Conservation (phyloP, 2,888 invertebrate genomes). For the Amiota minor region DNA sequence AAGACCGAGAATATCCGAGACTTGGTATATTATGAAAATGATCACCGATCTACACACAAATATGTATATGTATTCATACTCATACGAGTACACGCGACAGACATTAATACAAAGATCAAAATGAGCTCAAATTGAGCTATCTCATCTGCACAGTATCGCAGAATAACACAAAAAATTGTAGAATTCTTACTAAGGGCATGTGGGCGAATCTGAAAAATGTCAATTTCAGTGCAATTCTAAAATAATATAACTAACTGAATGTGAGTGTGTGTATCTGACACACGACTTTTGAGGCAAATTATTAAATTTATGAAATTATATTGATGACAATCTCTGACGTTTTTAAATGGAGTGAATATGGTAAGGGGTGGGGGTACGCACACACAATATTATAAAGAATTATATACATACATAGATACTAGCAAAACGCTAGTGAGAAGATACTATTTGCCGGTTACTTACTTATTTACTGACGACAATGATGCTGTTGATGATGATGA, state of each 20-base stretch:
- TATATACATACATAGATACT: not conserved
- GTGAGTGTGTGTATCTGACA: not conserved
- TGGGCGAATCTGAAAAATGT: no score
- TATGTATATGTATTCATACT: not conserved
- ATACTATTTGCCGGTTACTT: no score
- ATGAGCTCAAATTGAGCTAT: conserved; percentile 52
- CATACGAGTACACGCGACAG: conserved; percentile 27
- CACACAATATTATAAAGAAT: conserved; percentile 9
- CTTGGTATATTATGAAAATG: conserved; percentile 53
- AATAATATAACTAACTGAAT: no score
- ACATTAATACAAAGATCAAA: conserved; percentile 38
- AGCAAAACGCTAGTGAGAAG: no score
- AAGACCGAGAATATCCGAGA: conserved; percentile 42
- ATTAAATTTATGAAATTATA: conserved; percentile 65
- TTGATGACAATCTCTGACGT: conserved; percentile 59
- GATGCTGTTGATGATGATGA: no score
- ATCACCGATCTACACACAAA: conserved; percentile 38
- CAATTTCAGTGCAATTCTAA: no score
- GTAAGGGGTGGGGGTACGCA: conserved; percentile 25
- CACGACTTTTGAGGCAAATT: conserved; percentile 36
- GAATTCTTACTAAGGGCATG: no score
- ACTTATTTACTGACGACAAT: no score
- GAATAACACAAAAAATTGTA: not conserved
- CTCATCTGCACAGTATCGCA: conserved; percentile 52
- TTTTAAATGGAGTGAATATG: conserved; percentile 10